Evolutionary conservation across 2,113 vertebrate species (phyloP).

Genomic region (Puffinus mauretanicus): DNA sequence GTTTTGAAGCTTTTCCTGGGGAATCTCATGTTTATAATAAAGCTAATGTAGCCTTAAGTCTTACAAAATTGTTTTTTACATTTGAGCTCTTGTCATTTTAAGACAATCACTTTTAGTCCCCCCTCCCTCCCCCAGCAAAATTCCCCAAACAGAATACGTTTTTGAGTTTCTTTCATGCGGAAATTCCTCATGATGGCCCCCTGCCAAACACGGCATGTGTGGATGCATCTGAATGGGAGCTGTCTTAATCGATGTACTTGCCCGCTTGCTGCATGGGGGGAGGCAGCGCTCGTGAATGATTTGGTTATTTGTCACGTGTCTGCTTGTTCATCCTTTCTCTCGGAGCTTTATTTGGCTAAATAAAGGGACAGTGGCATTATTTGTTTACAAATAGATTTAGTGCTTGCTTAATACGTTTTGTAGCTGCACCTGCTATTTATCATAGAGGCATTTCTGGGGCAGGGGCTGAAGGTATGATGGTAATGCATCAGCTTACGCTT

Average conservation of each 20-base stretch:
- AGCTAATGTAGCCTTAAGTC: neutral
- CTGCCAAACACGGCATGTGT: neutral
- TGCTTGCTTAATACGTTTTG: neutral
- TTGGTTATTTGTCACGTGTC: neutral
- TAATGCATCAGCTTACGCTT: neutral
- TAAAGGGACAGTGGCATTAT: neutral
- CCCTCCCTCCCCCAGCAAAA: neutral
- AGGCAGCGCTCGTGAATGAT: neutral
- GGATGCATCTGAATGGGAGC: constrained; percentile 6
- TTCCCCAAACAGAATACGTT: neutral
- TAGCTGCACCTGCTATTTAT: neutral
- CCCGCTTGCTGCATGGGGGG: neutral
- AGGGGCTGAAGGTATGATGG: neutral
- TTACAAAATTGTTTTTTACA: neutral
- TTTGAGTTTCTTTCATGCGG: neutral
- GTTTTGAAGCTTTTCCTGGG: neutral
- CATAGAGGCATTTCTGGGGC: accelerated
- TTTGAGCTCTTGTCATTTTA: neutral
- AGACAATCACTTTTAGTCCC: neutral
- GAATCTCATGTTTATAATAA: neutral
- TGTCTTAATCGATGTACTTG: neutral
- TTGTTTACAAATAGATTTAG: neutral
- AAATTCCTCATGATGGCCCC: neutral
- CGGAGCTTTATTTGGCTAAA: neutral
- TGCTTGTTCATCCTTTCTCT: neutral